These are phyloP conservation scores for mouse (Mus musculus) DNA, from an alignment of 2,113 vertebrate species.

Conservation along the genomic window DNA sequence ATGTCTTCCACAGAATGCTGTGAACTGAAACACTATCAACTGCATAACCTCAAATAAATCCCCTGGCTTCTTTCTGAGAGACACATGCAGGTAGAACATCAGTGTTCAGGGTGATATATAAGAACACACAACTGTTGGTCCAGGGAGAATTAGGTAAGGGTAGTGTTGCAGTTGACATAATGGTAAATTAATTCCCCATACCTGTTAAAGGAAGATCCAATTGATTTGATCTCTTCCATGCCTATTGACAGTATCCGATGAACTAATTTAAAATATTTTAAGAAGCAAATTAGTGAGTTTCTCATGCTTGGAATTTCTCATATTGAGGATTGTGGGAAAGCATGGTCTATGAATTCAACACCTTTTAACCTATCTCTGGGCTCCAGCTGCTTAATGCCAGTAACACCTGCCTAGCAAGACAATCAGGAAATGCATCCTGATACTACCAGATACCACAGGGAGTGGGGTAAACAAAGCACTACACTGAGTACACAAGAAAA, in stretches of 20 bases:
- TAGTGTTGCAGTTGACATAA: background rate
- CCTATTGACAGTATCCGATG: background rate
- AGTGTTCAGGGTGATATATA: background rate
- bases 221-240: background rate
- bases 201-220: background rate
- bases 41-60: background rate
- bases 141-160: background rate
- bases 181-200: conserved; percentile 28
- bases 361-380: background rate
- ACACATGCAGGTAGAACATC: background rate
- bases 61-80: background rate
- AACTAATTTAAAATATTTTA: conserved; percentile 29
- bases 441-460: background rate
- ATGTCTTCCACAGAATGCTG: conserved; percentile 5
- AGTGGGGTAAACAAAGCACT: background rate
- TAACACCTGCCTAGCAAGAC: background rate
- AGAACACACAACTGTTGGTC: background rate
- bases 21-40: conserved; percentile 4
- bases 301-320: background rate
- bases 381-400: background rate
- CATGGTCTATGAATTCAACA: rapidly evolving
- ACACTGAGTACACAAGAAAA: background rate
- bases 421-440: background rate
- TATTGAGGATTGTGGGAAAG: background rate
- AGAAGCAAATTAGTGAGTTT: background rate